These are phyloP conservation scores for Pilophorus perplexus DNA, from an alignment of 2,888 invertebrate genomes.

Conservation along the genomic window DNA sequence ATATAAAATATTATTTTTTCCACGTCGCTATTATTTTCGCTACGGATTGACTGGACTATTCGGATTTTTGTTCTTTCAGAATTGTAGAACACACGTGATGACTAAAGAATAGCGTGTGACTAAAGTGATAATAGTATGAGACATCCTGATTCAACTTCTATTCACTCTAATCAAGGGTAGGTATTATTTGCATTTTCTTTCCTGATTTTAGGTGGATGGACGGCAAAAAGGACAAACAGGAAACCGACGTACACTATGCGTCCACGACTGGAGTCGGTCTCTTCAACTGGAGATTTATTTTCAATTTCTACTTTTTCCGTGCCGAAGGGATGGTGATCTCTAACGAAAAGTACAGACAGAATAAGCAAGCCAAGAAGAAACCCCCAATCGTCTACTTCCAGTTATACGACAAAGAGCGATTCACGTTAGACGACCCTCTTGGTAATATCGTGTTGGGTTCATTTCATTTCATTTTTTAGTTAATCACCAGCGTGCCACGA, in stretches of 20 bases:
- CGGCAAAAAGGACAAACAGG: slow-evolving; percentile 65
- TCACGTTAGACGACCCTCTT: slow-evolving; percentile 73
- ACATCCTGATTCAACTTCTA: no score
- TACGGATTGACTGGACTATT: no score
- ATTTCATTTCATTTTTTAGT: neutral
- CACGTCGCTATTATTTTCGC: no score
- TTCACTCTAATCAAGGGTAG: no score
- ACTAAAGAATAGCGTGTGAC: no score
- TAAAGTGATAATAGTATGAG: no score
- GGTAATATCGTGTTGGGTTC: no score
- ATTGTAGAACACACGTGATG: no score
- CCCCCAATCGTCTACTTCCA: slow-evolving; percentile 74
- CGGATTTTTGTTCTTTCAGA: no score
- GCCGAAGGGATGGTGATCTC: slow-evolving; percentile 73
- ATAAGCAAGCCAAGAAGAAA: slow-evolving; percentile 63
- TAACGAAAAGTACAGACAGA: slow-evolving; percentile 52
- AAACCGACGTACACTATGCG: slow-evolving; percentile 80
- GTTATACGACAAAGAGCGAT: slow-evolving; percentile 79
- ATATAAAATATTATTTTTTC: no score
- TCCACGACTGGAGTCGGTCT: slow-evolving; percentile 74
- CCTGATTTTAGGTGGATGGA: slow-evolving; percentile 72
- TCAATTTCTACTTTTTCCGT: slow-evolving; percentile 71
- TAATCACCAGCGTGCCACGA: no score
- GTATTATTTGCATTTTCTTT: no score
- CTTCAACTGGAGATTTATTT: slow-evolving; percentile 90